Conservation (phyloP, 2,888 invertebrate genomes). For the Periphyllus acericola region DNA sequence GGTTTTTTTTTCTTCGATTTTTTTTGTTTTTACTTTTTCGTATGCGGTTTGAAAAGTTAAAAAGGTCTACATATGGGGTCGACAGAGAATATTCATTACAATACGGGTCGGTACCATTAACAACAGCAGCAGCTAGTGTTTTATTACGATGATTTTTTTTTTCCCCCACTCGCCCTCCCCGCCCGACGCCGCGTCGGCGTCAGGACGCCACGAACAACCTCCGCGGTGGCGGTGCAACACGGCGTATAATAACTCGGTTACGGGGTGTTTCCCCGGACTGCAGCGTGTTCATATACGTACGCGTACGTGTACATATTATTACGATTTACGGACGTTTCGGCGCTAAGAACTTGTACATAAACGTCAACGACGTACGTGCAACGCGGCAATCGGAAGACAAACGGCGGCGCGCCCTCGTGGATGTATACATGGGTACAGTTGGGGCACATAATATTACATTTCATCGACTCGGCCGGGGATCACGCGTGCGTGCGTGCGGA, state of each 20-base stretch:
- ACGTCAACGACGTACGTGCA: background rate
- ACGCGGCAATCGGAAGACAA: background rate
- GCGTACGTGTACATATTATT: background rate
- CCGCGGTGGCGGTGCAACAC: background rate
- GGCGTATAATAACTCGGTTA: constrained; percentile 19
- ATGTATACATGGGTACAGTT: too few species aligned
- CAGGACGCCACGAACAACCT: background rate
- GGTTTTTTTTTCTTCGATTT: background rate
- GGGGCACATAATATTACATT: constrained; percentile 1
- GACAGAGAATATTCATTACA: constrained; percentile 24
- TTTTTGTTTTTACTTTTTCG: constrained; percentile 17
- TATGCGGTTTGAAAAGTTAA: constrained; percentile 1
- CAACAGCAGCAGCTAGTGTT: constrained; percentile 25
- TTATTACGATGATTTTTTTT: constrained; percentile 43
- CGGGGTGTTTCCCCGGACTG: constrained; percentile 36
- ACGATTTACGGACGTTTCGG: background rate
- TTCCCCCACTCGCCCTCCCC: too few species aligned
- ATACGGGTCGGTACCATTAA: constrained; percentile 40
- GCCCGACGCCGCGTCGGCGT: background rate
- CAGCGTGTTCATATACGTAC: background rate
- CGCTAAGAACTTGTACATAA: background rate
- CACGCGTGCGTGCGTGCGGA: background rate
- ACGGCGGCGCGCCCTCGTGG: background rate
- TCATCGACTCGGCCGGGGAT: constrained; percentile 17
- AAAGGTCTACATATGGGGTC: constrained; percentile 17